Base-by-base conservation (phyloP, 2,888 invertebrate species). In the Agriopis aurantiaria region DNA sequence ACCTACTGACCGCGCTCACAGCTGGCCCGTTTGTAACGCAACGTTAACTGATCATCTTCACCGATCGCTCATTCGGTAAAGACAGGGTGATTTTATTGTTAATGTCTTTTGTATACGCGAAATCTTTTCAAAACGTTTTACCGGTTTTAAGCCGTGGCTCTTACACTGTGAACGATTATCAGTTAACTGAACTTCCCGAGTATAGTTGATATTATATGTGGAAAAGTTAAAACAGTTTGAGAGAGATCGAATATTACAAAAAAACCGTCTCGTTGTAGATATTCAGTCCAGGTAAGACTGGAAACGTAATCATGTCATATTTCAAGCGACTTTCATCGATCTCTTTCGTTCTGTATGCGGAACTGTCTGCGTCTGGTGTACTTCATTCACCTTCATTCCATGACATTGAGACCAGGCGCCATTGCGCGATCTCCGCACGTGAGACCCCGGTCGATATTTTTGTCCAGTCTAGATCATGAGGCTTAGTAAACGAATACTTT, bases 11-110 rank as follows among this genome's bases (percentile, higher is more conserved):
- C 83, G 83, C 87, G 85, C 73, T 87, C 80, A 81, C 80, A 79
- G 81, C 80, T 75, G 76, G 82, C 80, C 80, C 81, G 84, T 83
- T 81, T 85, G 81, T 84, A 81, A 80, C 78, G 75, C 72, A 77
- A 78, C 74, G 71, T 80, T 88, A 82, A 77, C 88, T 84, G 88
- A 88, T 86, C 89, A 88, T 83, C 81, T 76, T 77, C 51, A 72
- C 68, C 12, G 60, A 48, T 68, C 57, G 74, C 58, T 74, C 52
- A 60, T 59, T 72, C 62, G 33, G 60, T 65, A 67, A 65, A 48
- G 52, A 48, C 56, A 53, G 61, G 45, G 46, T 23, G n/a, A 59
- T 8, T n/a, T 52, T 52, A 9, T 58, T 8, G n/a, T 52, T 51
- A 10, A 12, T 55, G 55, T 33, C 46, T 56, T 63, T 55, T 53